These are phyloP conservation scores for Pavo muticus DNA, from an alignment of 2,113 vertebrate species.

Conservation along the genomic window DNA sequence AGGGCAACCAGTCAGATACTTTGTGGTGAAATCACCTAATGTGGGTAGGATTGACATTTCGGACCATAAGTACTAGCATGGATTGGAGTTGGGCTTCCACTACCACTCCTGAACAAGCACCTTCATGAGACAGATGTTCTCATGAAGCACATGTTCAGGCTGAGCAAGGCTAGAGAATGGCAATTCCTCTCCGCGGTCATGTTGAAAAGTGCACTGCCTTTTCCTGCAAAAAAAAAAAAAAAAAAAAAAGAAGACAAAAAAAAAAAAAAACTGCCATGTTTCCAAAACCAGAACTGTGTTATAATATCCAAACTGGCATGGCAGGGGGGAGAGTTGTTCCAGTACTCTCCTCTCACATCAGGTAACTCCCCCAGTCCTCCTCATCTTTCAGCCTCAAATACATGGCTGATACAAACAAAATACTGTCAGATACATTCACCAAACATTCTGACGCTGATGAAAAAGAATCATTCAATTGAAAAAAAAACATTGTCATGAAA, in stretches of 20 bases:
- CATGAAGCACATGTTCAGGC: fast-evolving
- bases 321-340: neutral
- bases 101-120: neutral
- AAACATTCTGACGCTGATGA: neutral
- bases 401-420: neutral
- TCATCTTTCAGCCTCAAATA: neutral
- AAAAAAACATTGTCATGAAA: neutral
- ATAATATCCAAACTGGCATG: neutral
- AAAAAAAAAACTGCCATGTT: fast-evolving
- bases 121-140: neutral
- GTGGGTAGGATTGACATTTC: neutral
- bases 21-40: neutral
- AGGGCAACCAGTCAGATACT: neutral
- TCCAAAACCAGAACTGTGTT: neutral
- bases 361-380: neutral
- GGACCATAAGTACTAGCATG: fast-evolving
- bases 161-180: neutral
- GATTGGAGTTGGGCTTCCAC: neutral
- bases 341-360: neutral
- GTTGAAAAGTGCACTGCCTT: neutral
- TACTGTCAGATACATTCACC: neutral
- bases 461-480: neutral
- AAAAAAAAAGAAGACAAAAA: too few species aligned
- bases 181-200: neutral
- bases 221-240: neutral